These are phyloP conservation scores for Gymnoscopelus microlampas DNA, from an alignment of 2,797 vertebrate species.

Conservation along the genomic window DNA sequence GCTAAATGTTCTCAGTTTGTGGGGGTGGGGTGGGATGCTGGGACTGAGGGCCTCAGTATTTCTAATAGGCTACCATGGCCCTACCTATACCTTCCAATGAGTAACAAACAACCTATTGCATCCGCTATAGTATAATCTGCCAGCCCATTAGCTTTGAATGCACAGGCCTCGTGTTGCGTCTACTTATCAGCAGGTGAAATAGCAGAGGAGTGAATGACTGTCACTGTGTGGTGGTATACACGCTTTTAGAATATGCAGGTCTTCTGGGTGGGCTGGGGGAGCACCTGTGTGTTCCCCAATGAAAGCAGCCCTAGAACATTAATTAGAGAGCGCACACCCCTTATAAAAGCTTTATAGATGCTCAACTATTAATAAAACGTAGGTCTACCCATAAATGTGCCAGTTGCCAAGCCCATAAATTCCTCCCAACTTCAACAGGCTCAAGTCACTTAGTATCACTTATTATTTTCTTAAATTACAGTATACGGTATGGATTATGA, in stretches of 20 bases:
- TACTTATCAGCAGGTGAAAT: slow-evolving; percentile 76
- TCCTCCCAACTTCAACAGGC: background rate
- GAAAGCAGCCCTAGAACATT: slow-evolving; percentile 40
- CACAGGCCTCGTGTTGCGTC: slow-evolving; percentile 48
- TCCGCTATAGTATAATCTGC: slow-evolving; percentile 58
- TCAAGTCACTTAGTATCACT: background rate
- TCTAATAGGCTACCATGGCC: background rate
- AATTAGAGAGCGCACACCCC: slow-evolving; percentile 18
- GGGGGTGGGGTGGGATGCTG: too few species aligned
- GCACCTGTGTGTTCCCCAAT: slow-evolving; percentile 27
- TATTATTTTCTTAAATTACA: background rate
- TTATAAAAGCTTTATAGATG: slow-evolving; percentile 26
- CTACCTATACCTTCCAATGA: background rate
- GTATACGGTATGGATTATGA: background rate
- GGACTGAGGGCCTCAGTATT: too few species aligned
- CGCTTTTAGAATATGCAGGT: slow-evolving; percentile 52
- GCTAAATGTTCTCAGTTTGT: too few species aligned
- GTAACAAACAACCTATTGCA: slow-evolving; percentile 28
- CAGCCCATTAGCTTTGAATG: slow-evolving; percentile 40
- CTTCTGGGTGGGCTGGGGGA: slow-evolving; percentile 59
- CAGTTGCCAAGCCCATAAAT: background rate
- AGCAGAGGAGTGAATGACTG: slow-evolving; percentile 44
- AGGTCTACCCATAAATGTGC: background rate
- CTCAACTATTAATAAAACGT: slow-evolving; percentile 9
- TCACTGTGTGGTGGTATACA: slow-evolving; percentile 7